A percentile compares a stretch with the other conserved stretches of the same genome.
These are phyloP conservation scores for Nasonia giraulti DNA, from an alignment of 1,140 invertebrate genomes.

Conservation along the genomic window DNA sequence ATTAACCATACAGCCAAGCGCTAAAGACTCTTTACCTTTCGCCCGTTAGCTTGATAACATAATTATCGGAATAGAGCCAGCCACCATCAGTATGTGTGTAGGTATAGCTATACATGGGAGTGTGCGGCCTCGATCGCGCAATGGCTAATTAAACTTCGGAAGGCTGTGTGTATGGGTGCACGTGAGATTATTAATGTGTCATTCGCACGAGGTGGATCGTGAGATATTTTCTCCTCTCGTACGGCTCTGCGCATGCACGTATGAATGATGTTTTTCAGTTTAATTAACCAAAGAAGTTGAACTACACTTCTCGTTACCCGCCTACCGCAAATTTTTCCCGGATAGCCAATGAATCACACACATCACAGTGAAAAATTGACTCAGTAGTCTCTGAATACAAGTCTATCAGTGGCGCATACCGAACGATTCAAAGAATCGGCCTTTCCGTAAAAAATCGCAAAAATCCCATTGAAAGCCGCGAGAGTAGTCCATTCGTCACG, in stretches of 20 bases:
- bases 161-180: neutral
- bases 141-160: conserved; percentile 10
- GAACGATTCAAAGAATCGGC: too few species aligned
- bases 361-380: too few species aligned
- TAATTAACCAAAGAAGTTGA: neutral
- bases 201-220: neutral
- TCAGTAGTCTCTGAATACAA: too few species aligned
- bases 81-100: neutral
- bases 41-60: conserved; percentile 21
- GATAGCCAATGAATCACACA: too few species aligned
- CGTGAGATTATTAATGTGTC: neutral
- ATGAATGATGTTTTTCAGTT: neutral
- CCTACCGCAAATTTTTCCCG: too few species aligned
- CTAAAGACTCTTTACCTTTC: conserved; percentile 11
- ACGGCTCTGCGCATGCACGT: neutral
- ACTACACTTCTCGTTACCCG: neutral
- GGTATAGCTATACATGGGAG: neutral
- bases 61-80: conserved; percentile 15
- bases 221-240: neutral
- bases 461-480: neutral
- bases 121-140: neutral
- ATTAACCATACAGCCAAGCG: neutral
- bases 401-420: too few species aligned
- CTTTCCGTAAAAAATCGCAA: too few species aligned
- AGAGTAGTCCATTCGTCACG: neutral